Base-by-base conservation (phyloP, 2,797 vertebrate species). In the Amazona finschi region DNA sequence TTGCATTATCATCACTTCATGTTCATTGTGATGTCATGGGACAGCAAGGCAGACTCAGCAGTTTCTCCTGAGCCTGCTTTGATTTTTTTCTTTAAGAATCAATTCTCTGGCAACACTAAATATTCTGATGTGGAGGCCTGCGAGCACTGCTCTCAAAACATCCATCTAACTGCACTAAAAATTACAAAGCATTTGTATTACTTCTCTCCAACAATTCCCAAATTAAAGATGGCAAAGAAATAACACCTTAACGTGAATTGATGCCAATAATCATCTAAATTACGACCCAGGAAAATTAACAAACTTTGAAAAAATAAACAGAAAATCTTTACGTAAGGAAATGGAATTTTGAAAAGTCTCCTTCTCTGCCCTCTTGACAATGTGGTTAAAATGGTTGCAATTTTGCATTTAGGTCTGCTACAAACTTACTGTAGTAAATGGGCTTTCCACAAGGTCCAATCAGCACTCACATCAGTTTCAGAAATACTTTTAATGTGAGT, bases 1-100 rank as follows among this genome's bases (percentile, higher is more conserved):
- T 92, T 98, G 98, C 98, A 98, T 97, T 97, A 98, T 98, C 99
- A 98, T 98, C 98, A 98, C 98, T 98, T 98, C 98, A 94, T 74
- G 91, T 93, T 96, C 95, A 97, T 97, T 96, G 98, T 98, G 98
- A 98, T 97, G 98, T 98, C 97, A 97, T 95, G 92, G 87, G 94
- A 95, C 93, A 97, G 93, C 94, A 96, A 90, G 85, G 94, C 88
- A 94, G 83, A 90, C 95, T 98, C 97, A 98, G 97, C 97, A 97
- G 77, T 97, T 98, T 95, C 95, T 89, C 65, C 87, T 93, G 24
- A 79, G 85, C 57, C 74, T 78, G 28, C 73, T 92, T 61, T 88
- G 15, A 38, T 10, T 25, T 85, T 87, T 77, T 72, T 47, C 20
- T 89, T 53, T 27, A 77, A 49, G 25, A 91, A 92, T 88, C 82